Conservation (phyloP, 2,888 invertebrate genomes). For the Cheilosia impressa region DNA sequence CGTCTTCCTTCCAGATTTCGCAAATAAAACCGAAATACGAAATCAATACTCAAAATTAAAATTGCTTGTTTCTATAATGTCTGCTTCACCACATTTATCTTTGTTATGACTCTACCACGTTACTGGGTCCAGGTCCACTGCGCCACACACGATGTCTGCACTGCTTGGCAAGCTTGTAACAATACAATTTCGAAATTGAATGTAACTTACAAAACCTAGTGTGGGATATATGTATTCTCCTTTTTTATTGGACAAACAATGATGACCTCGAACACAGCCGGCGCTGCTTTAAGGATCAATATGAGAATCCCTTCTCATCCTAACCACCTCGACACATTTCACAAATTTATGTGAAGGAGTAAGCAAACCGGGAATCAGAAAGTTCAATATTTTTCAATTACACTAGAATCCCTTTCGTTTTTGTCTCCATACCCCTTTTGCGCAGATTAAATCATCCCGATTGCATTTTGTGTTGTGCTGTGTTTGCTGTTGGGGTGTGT, state of each 20-base stretch:
- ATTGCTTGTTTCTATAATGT: no score
- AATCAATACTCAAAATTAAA: no score
- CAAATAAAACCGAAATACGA: no score
- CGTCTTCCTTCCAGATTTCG: no score
- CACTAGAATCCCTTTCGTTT: not conserved
- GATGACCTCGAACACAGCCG: not conserved
- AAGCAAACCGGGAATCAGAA: not conserved
- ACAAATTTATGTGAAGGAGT: not conserved
- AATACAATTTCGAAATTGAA: no score
- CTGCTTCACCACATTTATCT: no score
- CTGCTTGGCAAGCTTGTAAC: no score
- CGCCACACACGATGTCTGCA: no score
- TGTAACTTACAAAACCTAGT: not conserved
- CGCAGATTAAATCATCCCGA: slow-evolving; percentile 1
- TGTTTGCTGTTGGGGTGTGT: not conserved
- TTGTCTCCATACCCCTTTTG: not conserved
- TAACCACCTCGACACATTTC: not conserved
- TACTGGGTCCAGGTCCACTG: no score
- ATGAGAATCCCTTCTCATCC: not conserved
- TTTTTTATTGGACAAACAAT: not conserved
- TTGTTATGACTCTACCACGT: no score
- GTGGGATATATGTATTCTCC: not conserved
- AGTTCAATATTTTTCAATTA: not conserved
- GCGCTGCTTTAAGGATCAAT: not conserved
- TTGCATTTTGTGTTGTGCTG: not conserved